phyloP scores from a whole-genome alignment of 2,797 vertebrate genomes.

The Ctenosaura bakeri region DNA sequence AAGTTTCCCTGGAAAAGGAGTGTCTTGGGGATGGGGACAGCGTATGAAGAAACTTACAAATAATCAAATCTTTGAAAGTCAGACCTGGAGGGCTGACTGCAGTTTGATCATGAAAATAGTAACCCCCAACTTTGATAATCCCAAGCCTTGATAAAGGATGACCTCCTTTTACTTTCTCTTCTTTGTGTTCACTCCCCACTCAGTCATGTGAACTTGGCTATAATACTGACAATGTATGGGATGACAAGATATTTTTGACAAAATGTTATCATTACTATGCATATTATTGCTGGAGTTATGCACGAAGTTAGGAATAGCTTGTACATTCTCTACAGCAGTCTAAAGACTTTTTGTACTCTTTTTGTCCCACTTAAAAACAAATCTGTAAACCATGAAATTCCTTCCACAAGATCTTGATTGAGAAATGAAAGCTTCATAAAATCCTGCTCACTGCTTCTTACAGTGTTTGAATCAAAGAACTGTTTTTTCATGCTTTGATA shows the following conservation, averaged over 20 bases:
- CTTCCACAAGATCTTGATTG: constrained; percentile 51
- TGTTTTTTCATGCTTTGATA: background rate
- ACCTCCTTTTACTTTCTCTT: background rate
- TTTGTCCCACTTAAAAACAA: constrained; percentile 13
- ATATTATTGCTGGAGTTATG: background rate
- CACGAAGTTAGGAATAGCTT: background rate
- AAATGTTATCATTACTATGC: constrained; percentile 1
- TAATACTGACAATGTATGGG: background rate
- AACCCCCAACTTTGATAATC: background rate
- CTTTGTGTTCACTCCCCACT: constrained; percentile 15
- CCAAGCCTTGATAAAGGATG: background rate
- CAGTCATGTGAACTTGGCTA: background rate
- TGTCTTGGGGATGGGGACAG: too few relatives aligned
- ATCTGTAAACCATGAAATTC: constrained; percentile 26
- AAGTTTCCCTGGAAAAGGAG: too few relatives aligned
- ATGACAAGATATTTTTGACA: constrained; percentile 13
- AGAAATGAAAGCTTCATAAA: constrained; percentile 49
- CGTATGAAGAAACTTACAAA: too few relatives aligned
- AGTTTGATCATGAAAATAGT: background rate
- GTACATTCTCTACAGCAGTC: background rate
- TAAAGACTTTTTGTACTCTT: constrained; percentile 11
- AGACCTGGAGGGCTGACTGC: too few relatives aligned
- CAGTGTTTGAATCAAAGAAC: constrained; percentile 19
- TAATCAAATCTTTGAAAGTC: too few relatives aligned
- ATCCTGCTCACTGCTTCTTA: constrained; percentile 36